Base-by-base conservation (phyloP, 2,888 invertebrate species). In the Periphyllus acericola region DNA sequence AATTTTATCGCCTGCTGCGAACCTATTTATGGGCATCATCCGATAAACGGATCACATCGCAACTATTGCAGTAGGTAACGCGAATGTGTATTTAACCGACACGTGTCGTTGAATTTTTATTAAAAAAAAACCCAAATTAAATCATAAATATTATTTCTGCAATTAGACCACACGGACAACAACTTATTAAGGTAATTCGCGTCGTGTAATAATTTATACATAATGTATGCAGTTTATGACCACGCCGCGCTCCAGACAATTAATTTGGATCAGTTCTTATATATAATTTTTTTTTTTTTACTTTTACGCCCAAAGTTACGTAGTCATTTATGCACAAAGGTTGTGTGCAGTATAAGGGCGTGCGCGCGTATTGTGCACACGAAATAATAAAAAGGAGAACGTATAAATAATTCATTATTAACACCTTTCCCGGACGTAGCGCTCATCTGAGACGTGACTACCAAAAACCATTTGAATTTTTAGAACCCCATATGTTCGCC, bases 351-450 rank as follows among this genome's bases (percentile, higher is more conserved):
- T 36, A 14, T 46, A 14, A 46, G 46, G 46, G 32, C 32, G 60
- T 17, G n/a, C 21, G 25, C 6, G 34, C 21, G 17, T 40, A 66
- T 36, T 71, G 46, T 71, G 55, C 34, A 25, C 34, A 76, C 76
- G 0, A 46, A 66, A 68, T 29, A 60, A 83, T 29, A 83, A 83
- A 83, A 75, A 75, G 14, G 32, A 78, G 66, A 66, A 66, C 84
- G 34, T 46, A 84, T 84, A 76, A 84, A 84, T 84, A 84, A 84
- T 84, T 84, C 84, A 84, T 84, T 84, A 84, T 76, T 66, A 84
- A 84, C 84, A 84, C 84, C 84, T 84, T 84, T 84, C 76, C 84
- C 84, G 84, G 84, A 84, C 84, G 84, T 84, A 46, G 76, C 84
- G 76, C 46, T 84, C 84, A 76, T 84, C 84, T 84, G 84, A 84